Base-by-base conservation (phyloP, 2,888 invertebrate species). In the Orthosia gothica region DNA sequence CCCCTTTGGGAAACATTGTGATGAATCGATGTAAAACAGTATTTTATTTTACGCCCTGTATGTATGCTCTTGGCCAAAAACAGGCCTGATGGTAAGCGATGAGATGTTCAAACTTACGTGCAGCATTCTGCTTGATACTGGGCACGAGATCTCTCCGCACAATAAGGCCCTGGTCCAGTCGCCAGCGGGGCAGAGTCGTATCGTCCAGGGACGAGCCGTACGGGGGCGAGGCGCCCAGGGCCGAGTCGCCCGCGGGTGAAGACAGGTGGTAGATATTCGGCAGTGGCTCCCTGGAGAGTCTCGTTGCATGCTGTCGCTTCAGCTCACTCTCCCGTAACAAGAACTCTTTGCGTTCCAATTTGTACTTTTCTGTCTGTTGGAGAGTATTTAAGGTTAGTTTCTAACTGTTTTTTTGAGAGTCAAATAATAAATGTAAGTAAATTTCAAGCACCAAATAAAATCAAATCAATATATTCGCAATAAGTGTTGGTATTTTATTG, bases 181-280 rank as follows among this genome's bases (percentile, higher is more conserved):
- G 86, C 88, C 90, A 89, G 5, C n/a, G 18, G 0, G 84, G 79
- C 40, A n/a, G 15, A 23, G 71, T 70, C 3, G 70, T n/a, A 23
- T 86, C 47, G 20, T 12, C 3, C 23, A 18, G 63, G 13, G n/a
- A 59, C 9, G 23, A 89, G 5, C n/a, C 16, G 0, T 82, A 79
- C 40, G 18, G 15, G 26, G 70, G 70, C 3, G 70, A 20, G 23
- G 86, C 64, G 20, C 12, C 2, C 20, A 18, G 61, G 12, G n/a
- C 59, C 9, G 23, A 26, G 50, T 18, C 32, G 9, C 18, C 1
- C 13, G 13, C 67, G 18, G 72, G 74, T 2, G 74, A 23, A 20
- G 88, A 77, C 54, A 94, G 83, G 59, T 84, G 88, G 87, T 91
- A 94, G 57, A 92, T 87, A 72, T 94, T 94, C 0, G 90, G 90